Base-by-base conservation (phyloP, 1,140 invertebrate genomes). In the Polyergus mexicanus region DNA sequence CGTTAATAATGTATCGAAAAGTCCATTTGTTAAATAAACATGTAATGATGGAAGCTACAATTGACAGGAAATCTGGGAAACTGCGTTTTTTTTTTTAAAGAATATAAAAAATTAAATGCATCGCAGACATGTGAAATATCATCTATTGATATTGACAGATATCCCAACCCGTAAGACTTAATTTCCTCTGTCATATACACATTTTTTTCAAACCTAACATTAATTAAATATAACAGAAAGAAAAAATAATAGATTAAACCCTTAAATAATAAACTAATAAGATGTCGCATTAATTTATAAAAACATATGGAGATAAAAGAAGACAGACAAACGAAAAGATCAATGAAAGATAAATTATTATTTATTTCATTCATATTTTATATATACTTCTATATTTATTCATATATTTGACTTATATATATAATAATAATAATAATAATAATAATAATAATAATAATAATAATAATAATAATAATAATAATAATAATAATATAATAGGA, bases 31-130 rank as follows among this genome's bases (percentile, higher is more conserved):
- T 1, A 16, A 47, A 51, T 19, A 51, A 51, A 51, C 11, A 16
- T 47, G 1, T 69, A 41, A 54, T 28, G 22, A 60, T 11, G 44
- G n/a, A 47, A n/a, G 13, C 38, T 35, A 25, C n/a, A 25, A 58
- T 28, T 8, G 19, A 60, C 54, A 72, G 54, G 54, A 72, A 81
- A 60, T 81, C 35, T 71, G 38, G 32, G 35, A 25, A 60, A 35
- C 35, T n/a, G 76, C 60, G 22, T 6, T 35, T 4, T 41, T 72
- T 72, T 72, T 72, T 22, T 58, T 22, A 25, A 81, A 81, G 54
- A 60, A 54, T 58, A 25, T 32, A 71, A 11, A 54, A 72, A n/a
- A 83, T n/a, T 35, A 83, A 60, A 72, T 54, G 13, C 38, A 60
- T 25, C 35, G 25, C 76, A 44, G 58, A 80, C 32, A 47, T 44